These are phyloP conservation scores for Bemisia tabaci DNA, from an alignment of 1,140 invertebrate genomes.

Conservation along the genomic window DNA sequence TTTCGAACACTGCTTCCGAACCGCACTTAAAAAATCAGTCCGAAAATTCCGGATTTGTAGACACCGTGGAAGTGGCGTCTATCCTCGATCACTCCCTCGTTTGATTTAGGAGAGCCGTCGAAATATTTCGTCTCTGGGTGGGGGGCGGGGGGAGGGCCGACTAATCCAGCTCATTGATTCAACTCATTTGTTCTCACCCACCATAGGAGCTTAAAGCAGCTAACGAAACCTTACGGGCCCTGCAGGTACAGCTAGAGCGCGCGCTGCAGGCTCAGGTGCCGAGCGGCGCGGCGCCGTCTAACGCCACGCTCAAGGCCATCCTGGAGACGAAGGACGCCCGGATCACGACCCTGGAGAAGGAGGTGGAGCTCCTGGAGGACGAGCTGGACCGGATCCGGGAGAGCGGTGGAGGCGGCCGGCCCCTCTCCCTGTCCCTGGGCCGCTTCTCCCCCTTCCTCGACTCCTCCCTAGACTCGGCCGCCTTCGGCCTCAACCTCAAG, in stretches of 20 bases:
- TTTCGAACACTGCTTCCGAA: too few species aligned
- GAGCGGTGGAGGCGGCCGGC: constrained; percentile 28
- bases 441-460: constrained; percentile 42
- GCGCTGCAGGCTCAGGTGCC: constrained; percentile 45
- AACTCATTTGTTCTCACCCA: constrained; percentile 8
- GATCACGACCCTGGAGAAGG: constrained; percentile 69
- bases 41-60: too few species aligned
- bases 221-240: constrained; percentile 62
- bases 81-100: too few species aligned
- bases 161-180: too few species aligned
- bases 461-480: constrained; percentile 34
- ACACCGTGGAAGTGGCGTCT: too few species aligned
- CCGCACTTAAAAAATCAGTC: too few species aligned
- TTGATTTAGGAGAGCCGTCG: too few species aligned
- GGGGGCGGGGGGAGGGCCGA: too few species aligned
- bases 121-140: too few species aligned
- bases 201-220: constrained; percentile 61
- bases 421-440: constrained; percentile 21
- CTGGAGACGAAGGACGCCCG: constrained; percentile 72
- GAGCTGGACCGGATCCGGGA: constrained; percentile 50
- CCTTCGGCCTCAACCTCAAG: constrained; percentile 36
- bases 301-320: constrained; percentile 55
- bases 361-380: constrained; percentile 55
- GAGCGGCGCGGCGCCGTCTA: constrained; percentile 42
- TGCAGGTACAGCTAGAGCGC: constrained; percentile 60